Evolutionary conservation across 2,888 invertebrate genomes (phyloP), one percentile per base, ranked within the genome.

Genomic region (Drosophila paranaensis): DNA sequence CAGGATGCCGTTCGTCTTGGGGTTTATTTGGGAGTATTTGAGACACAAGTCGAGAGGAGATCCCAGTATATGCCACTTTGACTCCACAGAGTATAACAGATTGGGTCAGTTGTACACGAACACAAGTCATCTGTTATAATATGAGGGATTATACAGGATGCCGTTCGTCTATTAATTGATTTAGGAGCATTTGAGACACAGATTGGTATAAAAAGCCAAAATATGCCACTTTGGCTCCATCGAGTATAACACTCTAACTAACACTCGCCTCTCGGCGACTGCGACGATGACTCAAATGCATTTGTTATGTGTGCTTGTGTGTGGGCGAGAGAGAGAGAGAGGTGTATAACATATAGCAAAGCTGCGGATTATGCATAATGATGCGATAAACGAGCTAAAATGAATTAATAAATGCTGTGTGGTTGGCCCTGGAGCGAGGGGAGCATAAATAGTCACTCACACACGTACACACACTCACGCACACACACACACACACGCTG

Each of bases 301-400:
- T 33, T 62, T 13, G 9, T 37, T 42, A 6, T 33, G 25, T 42
- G 39, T 25, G 45, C 43, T 37, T 39, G 33, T 10, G 43, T 37
- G 37, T 25, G 46, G 8, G 46, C 20, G 20, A 6, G n/a, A 6
- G 48, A 20, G 20, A 20, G 30, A 33, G 42, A 50, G 68, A 61
- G 60, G 57, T 71, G 51, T 39, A 16, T 45, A 58, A 16, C 42
- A 40, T 30, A 50, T 37, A 62, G n/a, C 30, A 25, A 40, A 43
- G 61, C 61, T 67, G 53, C 33, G 39, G 46, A 82, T 82, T 66
- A 70, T 79, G 89, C 77, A 77, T 60, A 61, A 82, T 81, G 72
- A 88, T 79, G 70, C 71, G 75, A 79, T 76, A 79, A 86, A 88
- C 70, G 62, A 81, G 74, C 66, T 76, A 42, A 66, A 85, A 60